A percentile compares a stretch with the other conserved stretches of the same genome.
Evolutionary conservation across 2,797 vertebrate genomes (phyloP).

Genomic region (Mus minutoides): DNA sequence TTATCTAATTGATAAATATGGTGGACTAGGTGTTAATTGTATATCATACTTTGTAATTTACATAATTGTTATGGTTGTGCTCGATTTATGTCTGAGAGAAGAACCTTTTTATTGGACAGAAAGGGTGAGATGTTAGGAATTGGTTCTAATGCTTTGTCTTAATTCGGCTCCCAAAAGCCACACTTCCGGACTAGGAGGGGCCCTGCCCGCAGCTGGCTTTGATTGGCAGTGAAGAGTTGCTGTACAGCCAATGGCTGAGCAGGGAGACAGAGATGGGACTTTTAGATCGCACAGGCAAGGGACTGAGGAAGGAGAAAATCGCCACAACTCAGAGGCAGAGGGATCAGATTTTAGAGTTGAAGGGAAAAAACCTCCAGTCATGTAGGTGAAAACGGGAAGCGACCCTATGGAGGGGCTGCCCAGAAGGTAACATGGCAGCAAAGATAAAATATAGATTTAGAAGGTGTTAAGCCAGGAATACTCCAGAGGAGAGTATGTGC

Average conservation of each 20-base stretch:
- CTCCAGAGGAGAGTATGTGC: not conserved
- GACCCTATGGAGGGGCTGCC: not conserved
- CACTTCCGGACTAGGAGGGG: not conserved
- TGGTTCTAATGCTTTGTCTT: not conserved
- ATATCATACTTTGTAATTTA: not conserved
- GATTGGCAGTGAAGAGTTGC: not conserved
- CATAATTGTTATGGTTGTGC: not conserved
- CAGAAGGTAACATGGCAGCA: not conserved
- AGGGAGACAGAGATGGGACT: not conserved
- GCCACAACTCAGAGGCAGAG: not conserved
- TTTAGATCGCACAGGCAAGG: not conserved
- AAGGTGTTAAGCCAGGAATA: not conserved
- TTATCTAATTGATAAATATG: not conserved
- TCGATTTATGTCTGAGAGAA: not conserved
- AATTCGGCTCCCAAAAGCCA: not conserved
- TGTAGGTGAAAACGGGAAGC: not conserved
- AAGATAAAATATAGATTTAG: not conserved
- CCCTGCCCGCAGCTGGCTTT: not conserved
- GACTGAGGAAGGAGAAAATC: not conserved
- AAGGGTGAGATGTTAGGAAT: not conserved
- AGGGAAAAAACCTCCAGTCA: not conserved
- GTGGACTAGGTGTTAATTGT: not conserved
- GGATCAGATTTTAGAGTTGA: not conserved
- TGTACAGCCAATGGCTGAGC: not conserved
- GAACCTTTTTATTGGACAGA: not conserved